Percentiles rank a stretch among this genome's conserved stretches.
phyloP scores from a whole-genome alignment of 2,888 invertebrate genomes.

The Thera britannica region DNA sequence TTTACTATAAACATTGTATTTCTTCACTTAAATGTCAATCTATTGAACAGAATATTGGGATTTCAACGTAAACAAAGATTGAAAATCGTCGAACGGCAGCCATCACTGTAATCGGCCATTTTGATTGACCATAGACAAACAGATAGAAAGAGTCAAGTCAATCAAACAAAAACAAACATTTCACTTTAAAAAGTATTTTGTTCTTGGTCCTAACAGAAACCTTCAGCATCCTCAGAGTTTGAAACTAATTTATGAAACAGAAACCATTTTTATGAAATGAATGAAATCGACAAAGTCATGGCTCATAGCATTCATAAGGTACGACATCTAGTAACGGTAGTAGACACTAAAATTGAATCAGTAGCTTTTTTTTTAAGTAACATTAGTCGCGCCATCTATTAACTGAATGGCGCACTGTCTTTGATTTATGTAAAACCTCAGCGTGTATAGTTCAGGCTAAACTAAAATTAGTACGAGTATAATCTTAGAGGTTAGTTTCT shows the following conservation, averaged over 20 bases:
- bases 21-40: slow-evolving; percentile 72
- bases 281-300: too few species aligned
- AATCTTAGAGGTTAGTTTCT: not conserved
- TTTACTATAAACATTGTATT: slow-evolving; percentile 79
- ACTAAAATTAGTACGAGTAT: too few species aligned
- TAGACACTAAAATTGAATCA: too few species aligned
- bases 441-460: too few species aligned
- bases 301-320: not conserved
- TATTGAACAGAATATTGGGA: slow-evolving; percentile 64
- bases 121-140: slow-evolving; percentile 75
- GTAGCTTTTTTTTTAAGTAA: not conserved
- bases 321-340: not conserved
- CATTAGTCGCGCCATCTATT: slow-evolving; percentile 10
- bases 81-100: slow-evolving; percentile 72
- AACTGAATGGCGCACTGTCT: not conserved
- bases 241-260: too few species aligned
- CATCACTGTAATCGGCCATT: slow-evolving; percentile 81
- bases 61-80: slow-evolving; percentile 84
- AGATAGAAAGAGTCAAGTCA: not conserved
- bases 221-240: too few species aligned
- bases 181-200: not conserved
- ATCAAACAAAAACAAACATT: not conserved
- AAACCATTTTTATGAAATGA: too few species aligned
- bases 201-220: not conserved
- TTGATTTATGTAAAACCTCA: not conserved